Evolutionary conservation across 2,888 invertebrate species (phyloP), one percentile per base, ranked within the genome.

Genomic region (Tuberolachnus salignus): DNA sequence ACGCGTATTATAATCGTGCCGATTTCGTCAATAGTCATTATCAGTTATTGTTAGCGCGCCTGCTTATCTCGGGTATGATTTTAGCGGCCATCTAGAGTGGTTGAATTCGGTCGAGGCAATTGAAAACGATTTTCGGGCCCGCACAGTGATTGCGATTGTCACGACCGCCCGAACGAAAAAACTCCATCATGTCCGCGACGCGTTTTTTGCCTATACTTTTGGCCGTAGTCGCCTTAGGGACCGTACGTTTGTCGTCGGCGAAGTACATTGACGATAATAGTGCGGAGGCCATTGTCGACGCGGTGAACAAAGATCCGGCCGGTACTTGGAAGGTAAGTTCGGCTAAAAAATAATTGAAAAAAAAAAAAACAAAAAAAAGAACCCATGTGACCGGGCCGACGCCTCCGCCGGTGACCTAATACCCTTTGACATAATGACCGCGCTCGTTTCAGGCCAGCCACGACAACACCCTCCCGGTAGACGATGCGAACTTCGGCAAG

Each of bases 321-420:
- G 26, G 46, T 57, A 57, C 66, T 6, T 75, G 75, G 74, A 75
- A 53, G 72, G 61, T 67, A 57, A 11, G 59, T 49, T 8, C 26
- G 10, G 11, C 0, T 55, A 55, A 21, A 55, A 9, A 1, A 1
- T 55, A 16, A 53, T 55, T 1, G 11, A 55, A 55, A n/a, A 14
- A 19, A 19, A 49, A 44, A 44, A 44, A 44, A 44, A 44, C 44
- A 44, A 10, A 44, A n/a, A n/a, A n/a, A n/a, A n/a, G n/a, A n/a
- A n/a, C n/a, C n/a, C n/a, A n/a, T n/a, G n/a, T n/a, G 6, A 34
- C 34, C 34, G 3, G 34, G 34, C 6, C 34, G 6, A 34, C 34
- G 34, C 3, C 6, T 34, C 3, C 6, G 6, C 6, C 6, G 34
- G 34, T 34, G 6, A n/a, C n/a, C n/a, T n/a, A n/a, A n/a, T n/a